Percentiles rank a stretch among this genome's conserved stretches.
These are phyloP conservation scores for Spea hammondii DNA, from an alignment of 2,797 vertebrate genomes.

Conservation along the genomic window DNA sequence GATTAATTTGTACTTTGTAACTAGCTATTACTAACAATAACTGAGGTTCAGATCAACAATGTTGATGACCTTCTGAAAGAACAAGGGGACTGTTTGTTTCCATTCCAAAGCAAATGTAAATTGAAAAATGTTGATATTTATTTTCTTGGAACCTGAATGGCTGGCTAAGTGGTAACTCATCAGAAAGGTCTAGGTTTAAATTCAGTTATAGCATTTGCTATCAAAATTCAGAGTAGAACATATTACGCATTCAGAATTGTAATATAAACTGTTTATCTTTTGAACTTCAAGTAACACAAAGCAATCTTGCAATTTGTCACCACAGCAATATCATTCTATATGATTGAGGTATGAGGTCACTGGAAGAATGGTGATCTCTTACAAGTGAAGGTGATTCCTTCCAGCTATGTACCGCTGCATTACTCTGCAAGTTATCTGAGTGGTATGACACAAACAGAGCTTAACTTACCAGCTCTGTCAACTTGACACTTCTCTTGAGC, in stretches of 20 bases:
- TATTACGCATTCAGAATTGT: slow-evolving; percentile 15
- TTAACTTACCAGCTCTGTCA: slow-evolving; percentile 29
- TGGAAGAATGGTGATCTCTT: slow-evolving; percentile 45
- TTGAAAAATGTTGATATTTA: neutral
- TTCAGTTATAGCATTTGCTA: neutral
- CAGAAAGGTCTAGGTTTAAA: neutral
- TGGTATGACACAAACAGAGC: slow-evolving; percentile 32
- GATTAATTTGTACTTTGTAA: no score
- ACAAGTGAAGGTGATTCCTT: slow-evolving; percentile 28
- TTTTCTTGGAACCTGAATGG: neutral
- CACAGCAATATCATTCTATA: slow-evolving; percentile 43
- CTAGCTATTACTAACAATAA: no score
- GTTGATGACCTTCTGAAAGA: neutral
- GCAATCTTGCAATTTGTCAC: slow-evolving; percentile 44
- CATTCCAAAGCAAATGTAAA: slow-evolving; percentile 8
- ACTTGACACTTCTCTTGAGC: slow-evolving; percentile 30
- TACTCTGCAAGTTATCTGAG: slow-evolving; percentile 43
- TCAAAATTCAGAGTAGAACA: slow-evolving; percentile 3
- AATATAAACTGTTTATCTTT: slow-evolving; percentile 27
- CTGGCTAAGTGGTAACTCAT: neutral
- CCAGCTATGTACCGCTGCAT: slow-evolving; percentile 25
- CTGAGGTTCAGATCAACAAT: no score
- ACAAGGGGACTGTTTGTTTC: neutral
- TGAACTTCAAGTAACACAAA: slow-evolving; percentile 37
- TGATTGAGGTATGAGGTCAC: slow-evolving; percentile 42